Conservation (phyloP, 2,113 vertebrate genomes). For the Dicentrarchus labrax region DNA sequence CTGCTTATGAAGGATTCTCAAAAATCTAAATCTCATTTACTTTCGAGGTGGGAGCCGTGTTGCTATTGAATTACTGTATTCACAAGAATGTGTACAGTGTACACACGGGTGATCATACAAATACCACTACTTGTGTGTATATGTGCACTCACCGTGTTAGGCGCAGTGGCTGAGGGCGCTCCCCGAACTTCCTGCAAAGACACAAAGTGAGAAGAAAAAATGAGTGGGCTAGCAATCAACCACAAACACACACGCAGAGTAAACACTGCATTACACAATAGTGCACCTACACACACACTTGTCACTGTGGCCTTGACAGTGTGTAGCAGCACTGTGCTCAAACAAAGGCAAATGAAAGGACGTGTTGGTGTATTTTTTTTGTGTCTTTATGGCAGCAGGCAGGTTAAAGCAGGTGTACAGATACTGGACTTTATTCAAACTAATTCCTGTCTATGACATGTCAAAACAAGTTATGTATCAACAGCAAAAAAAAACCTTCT, state of each 20-base stretch:
- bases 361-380: not conserved
- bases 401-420: slow-evolving; percentile 20
- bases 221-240: slow-evolving; percentile 64
- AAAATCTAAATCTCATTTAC: not conserved
- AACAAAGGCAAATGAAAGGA: slow-evolving; percentile 43
- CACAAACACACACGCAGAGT: slow-evolving; percentile 60
- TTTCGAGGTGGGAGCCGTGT: too few relatives aligned
- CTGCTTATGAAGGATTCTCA: not conserved
- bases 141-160: slow-evolving; percentile 93
- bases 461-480: slow-evolving; percentile 11
- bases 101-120: not conserved
- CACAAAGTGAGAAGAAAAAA: slow-evolving; percentile 70
- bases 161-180: slow-evolving; percentile 98
- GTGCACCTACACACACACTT: slow-evolving; percentile 1
- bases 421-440: slow-evolving; percentile 11
- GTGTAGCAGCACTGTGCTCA: slow-evolving; percentile 33
- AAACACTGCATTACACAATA: slow-evolving; percentile 52
- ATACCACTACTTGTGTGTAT: not conserved
- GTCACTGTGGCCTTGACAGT: slow-evolving; percentile 57
- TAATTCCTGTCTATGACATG: not conserved
- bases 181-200: slow-evolving; percentile 96
- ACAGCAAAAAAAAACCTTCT: too few relatives aligned
- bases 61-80: not conserved
- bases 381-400: slow-evolving; percentile 7
- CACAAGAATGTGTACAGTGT: not conserved